Base-by-base conservation (phyloP, 37 sponge, comb jelly and placozoan genomes). In the Agelas oroides region DNA sequence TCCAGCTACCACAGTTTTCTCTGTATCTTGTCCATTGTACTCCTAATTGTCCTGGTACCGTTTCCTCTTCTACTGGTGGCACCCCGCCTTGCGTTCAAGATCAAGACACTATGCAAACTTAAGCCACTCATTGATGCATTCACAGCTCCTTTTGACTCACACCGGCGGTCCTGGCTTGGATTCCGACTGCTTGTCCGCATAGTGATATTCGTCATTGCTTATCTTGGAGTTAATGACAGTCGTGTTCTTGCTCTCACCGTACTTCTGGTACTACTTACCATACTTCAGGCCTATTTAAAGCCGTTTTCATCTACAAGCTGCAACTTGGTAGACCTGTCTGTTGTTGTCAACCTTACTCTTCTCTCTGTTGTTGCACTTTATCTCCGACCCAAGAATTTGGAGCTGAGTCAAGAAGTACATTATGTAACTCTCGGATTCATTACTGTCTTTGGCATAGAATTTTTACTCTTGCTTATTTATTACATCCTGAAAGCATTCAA, bases 61-160 rank as follows among this genome's bases (percentile, higher is more conserved):
- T 69, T 69, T 55, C 54, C 81, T 33, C 37, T 68, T 24, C 67
- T 80, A 0, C 34, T 80, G 2, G 6, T 69, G 21, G 21, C 67
- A 33, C 69, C 81, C 25, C 70, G 53, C 3, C 53, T 54, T 35
- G 14, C 41, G 5, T 53, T 55, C 13, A 23, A 54, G 20, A 18
- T 52, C 2, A 68, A 32, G 3, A 62, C 21, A 11, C 34, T 65
- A 2, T 37, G 75, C 32, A 73, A 31, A 52, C 16, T 73, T 20
- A 84, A 84, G 53, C 84, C 84, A 52, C 53, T 84, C 6, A 63
- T 80, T 18, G 80, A 80, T 80, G 80, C 80, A 23, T 66, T 66
- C 40, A 21, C 27, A 55, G 80, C 70, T 25, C 80, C 80, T 36
- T 66, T 80, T 23, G 69, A 38, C 11, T 27, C 25, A 15, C 19